A percentile compares a stretch with the other conserved stretches of the same genome.
phyloP scores from a whole-genome alignment of 2,113 vertebrate species.

The Aspidoscelis tigris region DNA sequence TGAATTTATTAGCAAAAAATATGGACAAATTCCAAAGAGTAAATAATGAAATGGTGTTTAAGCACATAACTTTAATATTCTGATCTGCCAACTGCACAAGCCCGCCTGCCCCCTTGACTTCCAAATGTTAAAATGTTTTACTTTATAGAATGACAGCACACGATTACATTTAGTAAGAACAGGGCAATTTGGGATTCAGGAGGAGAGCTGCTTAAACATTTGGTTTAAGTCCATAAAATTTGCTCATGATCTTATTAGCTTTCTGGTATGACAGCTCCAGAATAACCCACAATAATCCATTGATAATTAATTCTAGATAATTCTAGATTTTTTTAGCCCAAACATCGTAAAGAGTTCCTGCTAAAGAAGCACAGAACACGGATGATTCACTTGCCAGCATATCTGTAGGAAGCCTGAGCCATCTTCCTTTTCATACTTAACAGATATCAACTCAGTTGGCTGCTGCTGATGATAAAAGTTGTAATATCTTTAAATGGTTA shows the following conservation, averaged over 20 bases:
- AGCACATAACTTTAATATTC: background rate
- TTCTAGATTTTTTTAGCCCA: background rate
- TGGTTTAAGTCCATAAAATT: slow-evolving; percentile 1
- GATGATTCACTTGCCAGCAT: background rate
- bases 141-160: accelerated
- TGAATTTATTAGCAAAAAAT: background rate
- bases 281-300: background rate
- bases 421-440: slow-evolving; percentile 66
- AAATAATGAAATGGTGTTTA: slow-evolving; percentile 4
- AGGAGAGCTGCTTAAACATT: background rate
- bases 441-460: slow-evolving; percentile 72
- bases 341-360: background rate
- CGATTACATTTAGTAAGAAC: background rate
- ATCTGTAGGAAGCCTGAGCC: slow-evolving; percentile 15
- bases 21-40: background rate
- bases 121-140: background rate
- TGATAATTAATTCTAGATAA: background rate
- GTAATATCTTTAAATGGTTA: slow-evolving; percentile 76
- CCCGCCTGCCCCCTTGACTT: background rate
- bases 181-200: background rate
- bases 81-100: background rate
- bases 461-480: slow-evolving; percentile 69
- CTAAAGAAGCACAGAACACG: background rate
- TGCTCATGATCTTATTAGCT: background rate
- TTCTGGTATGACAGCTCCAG: background rate